These are phyloP conservation scores for Drosophila subquinaria DNA, from an alignment of 2,888 invertebrate genomes.

Conservation along the genomic window DNA sequence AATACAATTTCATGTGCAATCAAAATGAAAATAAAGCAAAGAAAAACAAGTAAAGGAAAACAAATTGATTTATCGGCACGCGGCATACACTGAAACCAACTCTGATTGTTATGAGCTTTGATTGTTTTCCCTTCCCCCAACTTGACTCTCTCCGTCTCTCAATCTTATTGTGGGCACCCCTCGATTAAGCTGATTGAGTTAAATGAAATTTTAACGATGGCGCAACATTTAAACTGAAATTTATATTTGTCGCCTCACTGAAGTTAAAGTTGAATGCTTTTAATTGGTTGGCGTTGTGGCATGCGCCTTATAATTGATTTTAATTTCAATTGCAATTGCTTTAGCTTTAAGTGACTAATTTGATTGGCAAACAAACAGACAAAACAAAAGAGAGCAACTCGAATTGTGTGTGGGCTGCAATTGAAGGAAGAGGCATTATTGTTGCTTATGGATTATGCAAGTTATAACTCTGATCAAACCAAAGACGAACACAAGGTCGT, in stretches of 20 bases:
- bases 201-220: conserved; percentile 73
- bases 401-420: conserved; percentile 48
- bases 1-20: conserved; percentile 72
- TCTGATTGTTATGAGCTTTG: conserved; percentile 64
- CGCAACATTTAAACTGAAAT: conserved; percentile 71
- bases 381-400: conserved; percentile 31
- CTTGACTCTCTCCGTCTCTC: neutral
- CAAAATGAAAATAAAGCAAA: conserved; percentile 58
- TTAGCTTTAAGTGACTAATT: conserved; percentile 72
- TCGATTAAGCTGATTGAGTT: conserved; percentile 64
- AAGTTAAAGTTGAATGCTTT: conserved; percentile 65
- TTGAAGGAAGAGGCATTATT: conserved; percentile 18
- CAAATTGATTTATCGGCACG: conserved; percentile 79
- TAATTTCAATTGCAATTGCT: conserved; percentile 56
- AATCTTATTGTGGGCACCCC: conserved; percentile 7
- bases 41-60: conserved; percentile 35
- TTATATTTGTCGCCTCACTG: conserved; percentile 60
- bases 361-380: conserved; percentile 67
- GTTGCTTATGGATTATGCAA: conserved; percentile 52
- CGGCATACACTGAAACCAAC: conserved; percentile 57
- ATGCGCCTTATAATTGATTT: conserved; percentile 49
- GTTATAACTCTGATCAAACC: conserved; percentile 31
- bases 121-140: conserved; percentile 34
- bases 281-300: conserved; percentile 66
- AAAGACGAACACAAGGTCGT: conserved; percentile 58